Conservation (phyloP, 2,888 invertebrate species). For the Drosophila cracens region DNA sequence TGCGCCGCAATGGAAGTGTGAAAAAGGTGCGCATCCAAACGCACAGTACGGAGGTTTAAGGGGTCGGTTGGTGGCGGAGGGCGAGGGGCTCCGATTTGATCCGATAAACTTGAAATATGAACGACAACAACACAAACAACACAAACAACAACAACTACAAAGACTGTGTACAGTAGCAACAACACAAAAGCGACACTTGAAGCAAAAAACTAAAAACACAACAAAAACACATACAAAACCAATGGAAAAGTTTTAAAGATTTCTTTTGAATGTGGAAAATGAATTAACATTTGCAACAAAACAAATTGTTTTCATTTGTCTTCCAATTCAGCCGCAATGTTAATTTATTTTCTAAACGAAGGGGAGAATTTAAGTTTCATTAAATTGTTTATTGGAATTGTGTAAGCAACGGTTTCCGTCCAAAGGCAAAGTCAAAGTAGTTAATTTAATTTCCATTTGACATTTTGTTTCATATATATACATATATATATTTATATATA, state of each 20-base stretch:
- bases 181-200: conserved; percentile 56
- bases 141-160: conserved; percentile 45
- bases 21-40: conserved; percentile 97
- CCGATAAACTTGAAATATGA: conserved; percentile 32
- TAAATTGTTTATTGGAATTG: conserved; percentile 44
- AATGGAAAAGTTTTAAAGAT: conserved; percentile 24
- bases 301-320: conserved; percentile 70
- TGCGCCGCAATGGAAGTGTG: conserved; percentile 93
- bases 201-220: conserved; percentile 2
- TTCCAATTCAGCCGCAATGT: conserved; percentile 64
- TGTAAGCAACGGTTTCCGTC: conserved; percentile 76
- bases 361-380: conserved; percentile 26
- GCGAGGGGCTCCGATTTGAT: conserved; percentile 14
- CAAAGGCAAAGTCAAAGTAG: conserved; percentile 71
- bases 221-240: conserved; percentile 14
- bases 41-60: conserved; percentile 94
- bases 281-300: conserved; percentile 43
- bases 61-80: not conserved
- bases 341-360: conserved; percentile 40
- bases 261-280: conserved; percentile 26
- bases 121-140: conserved; percentile 44
- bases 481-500: conserved; percentile 23
- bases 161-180: conserved; percentile 77
- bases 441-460: conserved; percentile 55
- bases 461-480: conserved; percentile 35